Evolutionary conservation across 2,113 vertebrate genomes (phyloP).

Genomic region (Balaeniceps rex): DNA sequence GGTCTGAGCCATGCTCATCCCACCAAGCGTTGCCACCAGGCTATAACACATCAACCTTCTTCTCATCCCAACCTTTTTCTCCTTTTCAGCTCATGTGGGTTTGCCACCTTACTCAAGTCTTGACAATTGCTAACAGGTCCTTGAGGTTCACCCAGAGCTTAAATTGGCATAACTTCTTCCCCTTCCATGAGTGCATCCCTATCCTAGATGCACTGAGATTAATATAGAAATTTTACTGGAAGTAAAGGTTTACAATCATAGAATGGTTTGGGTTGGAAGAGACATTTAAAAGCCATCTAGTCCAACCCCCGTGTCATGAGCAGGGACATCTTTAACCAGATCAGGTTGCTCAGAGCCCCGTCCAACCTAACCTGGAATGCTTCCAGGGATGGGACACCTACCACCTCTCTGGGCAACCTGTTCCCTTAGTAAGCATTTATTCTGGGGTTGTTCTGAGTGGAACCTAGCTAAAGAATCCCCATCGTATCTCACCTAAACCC

Average conservation of each 20-base stretch:
- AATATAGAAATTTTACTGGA: background rate
- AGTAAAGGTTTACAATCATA: background rate
- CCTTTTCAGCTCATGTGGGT: background rate
- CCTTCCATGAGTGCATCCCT: accelerated
- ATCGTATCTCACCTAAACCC: background rate
- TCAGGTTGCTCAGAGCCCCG: background rate
- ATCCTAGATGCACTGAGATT: background rate
- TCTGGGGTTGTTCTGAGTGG: background rate
- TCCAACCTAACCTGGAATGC: background rate
- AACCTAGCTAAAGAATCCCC: background rate
- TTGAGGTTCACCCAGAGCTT: background rate
- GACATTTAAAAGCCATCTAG: background rate
- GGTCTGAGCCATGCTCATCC: background rate
- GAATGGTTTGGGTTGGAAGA: background rate
- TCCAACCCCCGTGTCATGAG: too few species aligned
- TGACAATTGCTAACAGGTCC: background rate
- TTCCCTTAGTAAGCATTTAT: background rate
- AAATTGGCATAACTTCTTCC: background rate
- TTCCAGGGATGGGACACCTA: background rate
- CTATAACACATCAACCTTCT: background rate
- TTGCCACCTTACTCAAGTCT: background rate
- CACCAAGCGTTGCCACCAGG: background rate
- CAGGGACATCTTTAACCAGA: background rate
- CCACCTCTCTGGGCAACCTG: background rate
- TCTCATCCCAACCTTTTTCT: background rate